Evolutionary conservation across 2,113 vertebrate genomes (phyloP).

Genomic region (Castor canadensis): DNA sequence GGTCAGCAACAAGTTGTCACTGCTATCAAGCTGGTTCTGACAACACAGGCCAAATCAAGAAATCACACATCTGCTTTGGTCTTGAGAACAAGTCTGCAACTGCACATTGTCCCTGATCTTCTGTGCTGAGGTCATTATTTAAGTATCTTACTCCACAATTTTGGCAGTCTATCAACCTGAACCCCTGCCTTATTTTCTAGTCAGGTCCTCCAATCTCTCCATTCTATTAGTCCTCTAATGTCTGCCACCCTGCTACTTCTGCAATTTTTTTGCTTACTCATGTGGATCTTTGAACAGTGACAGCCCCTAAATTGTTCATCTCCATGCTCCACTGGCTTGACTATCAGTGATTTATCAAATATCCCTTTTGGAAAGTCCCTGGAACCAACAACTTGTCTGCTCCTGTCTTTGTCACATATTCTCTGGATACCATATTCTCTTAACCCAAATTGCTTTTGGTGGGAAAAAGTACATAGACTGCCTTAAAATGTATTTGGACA

Average conservation of each 20-base stretch:
- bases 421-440: neutral
- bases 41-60: neutral
- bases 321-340: neutral
- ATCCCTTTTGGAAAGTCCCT: neutral
- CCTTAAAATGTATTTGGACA: conserved; percentile 12
- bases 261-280: neutral
- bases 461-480: neutral
- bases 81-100: neutral
- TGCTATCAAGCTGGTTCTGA: neutral
- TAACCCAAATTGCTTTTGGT: neutral
- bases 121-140: neutral
- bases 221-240: neutral
- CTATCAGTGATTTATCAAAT: neutral
- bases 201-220: neutral
- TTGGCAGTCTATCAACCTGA: neutral
- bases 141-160: neutral
- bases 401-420: neutral
- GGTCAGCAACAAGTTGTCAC: neutral
- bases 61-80: neutral
- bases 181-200: neutral
- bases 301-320: neutral
- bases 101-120: too few relatives aligned
- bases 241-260: neutral
- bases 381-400: neutral
- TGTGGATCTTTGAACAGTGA: conserved; percentile 20